Conservation (phyloP, 2,888 invertebrate species). For the Chironomus tentans region DNA sequence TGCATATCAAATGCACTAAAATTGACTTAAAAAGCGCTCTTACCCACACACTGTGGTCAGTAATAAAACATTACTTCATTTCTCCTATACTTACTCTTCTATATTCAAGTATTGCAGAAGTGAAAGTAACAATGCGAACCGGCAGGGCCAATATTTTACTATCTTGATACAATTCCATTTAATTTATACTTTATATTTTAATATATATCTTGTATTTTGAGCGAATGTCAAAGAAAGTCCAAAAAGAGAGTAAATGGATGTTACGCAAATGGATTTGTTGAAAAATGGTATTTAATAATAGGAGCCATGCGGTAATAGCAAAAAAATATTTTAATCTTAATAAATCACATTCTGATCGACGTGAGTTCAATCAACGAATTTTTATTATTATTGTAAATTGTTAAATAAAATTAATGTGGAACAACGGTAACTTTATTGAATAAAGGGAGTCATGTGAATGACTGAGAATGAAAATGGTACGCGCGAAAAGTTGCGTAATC, state of each 20-base stretch:
- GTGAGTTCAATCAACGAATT: no score
- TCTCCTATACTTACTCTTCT: neutral
- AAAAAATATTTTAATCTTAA: no score
- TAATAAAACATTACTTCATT: neutral
- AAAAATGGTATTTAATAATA: no score
- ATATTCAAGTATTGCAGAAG: neutral
- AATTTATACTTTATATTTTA: neutral
- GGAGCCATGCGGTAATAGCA: no score
- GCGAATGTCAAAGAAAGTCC: constrained; percentile 23
- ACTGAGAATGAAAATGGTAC: neutral
- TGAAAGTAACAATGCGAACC: constrained; percentile 17
- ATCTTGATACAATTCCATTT: constrained; percentile 13
- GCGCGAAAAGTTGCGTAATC: neutral
- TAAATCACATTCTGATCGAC: no score
- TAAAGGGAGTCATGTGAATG: neutral
- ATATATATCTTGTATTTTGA: neutral
- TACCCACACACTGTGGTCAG: no score
- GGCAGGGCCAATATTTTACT: constrained; percentile 4
- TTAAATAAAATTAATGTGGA: no score
- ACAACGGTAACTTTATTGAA: no score
- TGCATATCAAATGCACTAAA: no score
- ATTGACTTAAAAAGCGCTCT: no score
- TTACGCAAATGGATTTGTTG: neutral
- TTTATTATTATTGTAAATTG: neutral
- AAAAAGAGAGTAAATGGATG: neutral